Conservation (phyloP, 2,888 invertebrate genomes). For the Trachelus tabidus region DNA sequence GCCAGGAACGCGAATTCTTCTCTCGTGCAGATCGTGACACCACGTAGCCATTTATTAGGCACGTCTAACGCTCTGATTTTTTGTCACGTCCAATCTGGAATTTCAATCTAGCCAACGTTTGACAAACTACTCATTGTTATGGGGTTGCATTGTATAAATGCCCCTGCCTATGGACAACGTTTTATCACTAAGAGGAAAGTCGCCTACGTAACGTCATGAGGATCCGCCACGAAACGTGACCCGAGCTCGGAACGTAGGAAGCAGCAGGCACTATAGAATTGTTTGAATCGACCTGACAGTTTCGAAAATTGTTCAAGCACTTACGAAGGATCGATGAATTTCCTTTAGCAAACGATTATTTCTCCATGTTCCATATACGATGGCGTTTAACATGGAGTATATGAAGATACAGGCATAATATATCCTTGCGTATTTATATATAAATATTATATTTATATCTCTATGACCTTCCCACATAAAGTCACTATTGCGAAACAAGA, state of each 20-base stretch:
- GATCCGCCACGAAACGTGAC: neutral
- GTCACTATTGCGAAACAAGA: neutral
- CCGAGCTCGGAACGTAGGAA: neutral
- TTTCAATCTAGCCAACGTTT: neutral
- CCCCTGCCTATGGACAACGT: neutral
- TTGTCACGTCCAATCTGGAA: neutral
- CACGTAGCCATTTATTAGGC: neutral
- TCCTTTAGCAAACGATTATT: neutral
- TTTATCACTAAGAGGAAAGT: neutral
- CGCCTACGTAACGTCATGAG: neutral
- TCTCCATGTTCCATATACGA: neutral
- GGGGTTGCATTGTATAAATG: neutral
- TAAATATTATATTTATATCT: neutral
- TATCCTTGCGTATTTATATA: neutral
- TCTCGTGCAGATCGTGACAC: neutral
- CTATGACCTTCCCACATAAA: neutral
- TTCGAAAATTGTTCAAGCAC: neutral
- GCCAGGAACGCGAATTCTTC: neutral
- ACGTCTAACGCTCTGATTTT: neutral
- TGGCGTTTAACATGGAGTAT: neutral
- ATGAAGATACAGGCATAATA: neutral
- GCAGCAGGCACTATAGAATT: neutral
- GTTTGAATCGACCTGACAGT: neutral
- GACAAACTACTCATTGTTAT: neutral
- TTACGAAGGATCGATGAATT: neutral